Conservation (phyloP, 2,113 vertebrate genomes). For the Phasianus colchicus region DNA sequence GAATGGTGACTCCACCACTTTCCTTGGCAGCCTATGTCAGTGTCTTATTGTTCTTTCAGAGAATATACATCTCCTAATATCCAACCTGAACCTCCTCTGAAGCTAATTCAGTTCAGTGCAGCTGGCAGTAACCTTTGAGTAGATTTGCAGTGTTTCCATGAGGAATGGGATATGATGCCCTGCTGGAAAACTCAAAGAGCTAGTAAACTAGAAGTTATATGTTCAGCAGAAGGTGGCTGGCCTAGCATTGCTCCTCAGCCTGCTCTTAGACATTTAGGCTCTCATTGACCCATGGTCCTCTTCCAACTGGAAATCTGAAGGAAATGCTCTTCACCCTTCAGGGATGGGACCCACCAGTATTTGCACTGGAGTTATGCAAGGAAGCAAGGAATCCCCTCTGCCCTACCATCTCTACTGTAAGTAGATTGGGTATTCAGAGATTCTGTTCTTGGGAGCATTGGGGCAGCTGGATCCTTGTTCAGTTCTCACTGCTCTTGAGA, state of each 20-base stretch:
- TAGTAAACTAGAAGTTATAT: neutral
- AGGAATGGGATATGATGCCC: neutral
- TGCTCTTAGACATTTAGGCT: neutral
- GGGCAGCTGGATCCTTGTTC: constrained; percentile 55
- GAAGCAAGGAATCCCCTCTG: neutral
- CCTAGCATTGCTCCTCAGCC: fast-evolving
- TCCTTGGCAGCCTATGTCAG: no score
- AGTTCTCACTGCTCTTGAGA: constrained; percentile 15
- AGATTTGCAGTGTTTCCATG: neutral
- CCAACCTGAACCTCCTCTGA: no score
- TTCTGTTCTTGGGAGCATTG: constrained; percentile 22
- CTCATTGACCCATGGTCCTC: neutral
- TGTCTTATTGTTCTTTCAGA: no score
- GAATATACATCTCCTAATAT: no score
- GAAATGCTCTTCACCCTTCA: neutral
- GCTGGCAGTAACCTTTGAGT: neutral
- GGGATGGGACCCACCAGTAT: neutral
- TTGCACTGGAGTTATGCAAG: neutral
- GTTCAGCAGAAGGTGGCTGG: neutral
- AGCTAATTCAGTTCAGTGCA: neutral
- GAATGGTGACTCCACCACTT: no score
- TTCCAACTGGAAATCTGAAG: neutral
- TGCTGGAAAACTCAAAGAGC: neutral
- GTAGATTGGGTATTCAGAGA: neutral
- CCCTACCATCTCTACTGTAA: neutral